Conservation (phyloP, 2,113 vertebrate species). For the Passer montanus region DNA sequence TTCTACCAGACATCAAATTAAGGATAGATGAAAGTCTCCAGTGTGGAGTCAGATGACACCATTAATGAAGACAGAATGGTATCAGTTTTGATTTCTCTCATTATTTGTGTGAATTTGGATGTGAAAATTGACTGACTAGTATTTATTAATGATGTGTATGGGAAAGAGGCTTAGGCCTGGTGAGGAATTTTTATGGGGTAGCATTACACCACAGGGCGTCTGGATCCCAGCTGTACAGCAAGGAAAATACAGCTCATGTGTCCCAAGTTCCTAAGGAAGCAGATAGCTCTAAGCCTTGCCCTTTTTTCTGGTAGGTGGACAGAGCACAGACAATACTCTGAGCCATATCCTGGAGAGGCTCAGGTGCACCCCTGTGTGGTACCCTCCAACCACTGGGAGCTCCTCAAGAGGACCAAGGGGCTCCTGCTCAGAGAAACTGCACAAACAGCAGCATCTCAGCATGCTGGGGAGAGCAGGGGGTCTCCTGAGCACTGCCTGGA, state of each 20-base stretch:
- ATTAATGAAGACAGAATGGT: background rate
- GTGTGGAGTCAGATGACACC: background rate
- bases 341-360: background rate
- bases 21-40: background rate
- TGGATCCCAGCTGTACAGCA: background rate
- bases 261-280: background rate
- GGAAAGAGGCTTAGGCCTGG: background rate
- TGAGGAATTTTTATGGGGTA: background rate
- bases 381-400: background rate
- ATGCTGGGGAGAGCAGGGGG: background rate
- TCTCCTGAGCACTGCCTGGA: background rate
- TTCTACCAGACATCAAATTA: background rate
- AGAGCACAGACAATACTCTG: background rate
- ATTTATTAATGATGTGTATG: background rate
- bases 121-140: background rate
- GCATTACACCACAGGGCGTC: background rate
- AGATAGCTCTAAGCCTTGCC: background rate
- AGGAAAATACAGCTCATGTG: background rate
- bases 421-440: rapidly evolving
- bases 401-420: background rate
- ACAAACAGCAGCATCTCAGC: background rate
- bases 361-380: rapidly evolving
- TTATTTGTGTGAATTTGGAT: background rate
- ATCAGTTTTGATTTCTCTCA: background rate
- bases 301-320: background rate